Evolutionary conservation across 2,888 invertebrate species (phyloP), one percentile per base, ranked within the genome.

Genomic region (Lypha dubia): DNA sequence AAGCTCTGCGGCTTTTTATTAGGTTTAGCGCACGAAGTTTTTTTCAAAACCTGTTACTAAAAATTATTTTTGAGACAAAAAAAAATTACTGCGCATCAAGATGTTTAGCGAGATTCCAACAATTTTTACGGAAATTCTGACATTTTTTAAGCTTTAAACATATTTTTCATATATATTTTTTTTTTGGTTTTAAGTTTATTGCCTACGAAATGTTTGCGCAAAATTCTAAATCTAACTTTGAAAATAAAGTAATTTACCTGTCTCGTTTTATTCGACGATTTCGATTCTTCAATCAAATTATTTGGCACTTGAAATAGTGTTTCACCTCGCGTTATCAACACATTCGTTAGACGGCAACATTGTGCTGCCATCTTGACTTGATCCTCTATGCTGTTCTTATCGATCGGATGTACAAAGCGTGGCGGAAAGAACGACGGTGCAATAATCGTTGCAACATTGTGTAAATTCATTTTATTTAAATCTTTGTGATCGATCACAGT

Each of bases 401-500:
- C 93, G 89, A 93, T 90, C 89, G 94, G 93, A 93, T 95, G 93
- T 20, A 93, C 90, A 84, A 93, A 95, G 92, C 95, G 95, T 86
- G 96, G 96, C 84, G 96, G 96, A 90, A 97, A 97, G 87, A 98
- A 94, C 75, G 98, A 97, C n/a, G 98, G 98, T 17, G 98, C 98
- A 87, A 98, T 96, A 88, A 98, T 98, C 95, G 98, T 98, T 41
- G 98, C 96, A 49, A 98, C 97, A 91, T 98, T 98, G 91, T 97
- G 97, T 84, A 96, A 94, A 88, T 95, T 96, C 98, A 98, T 98
- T 93, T 97, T 96, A 93, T 98, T 98, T 87, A 93, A 93, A 87
- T 94, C 93, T 88, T 95, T 94, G 88, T 95, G 93, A 62, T 94
- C 94, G 3, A 95, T 95, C 71, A 98, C 95, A 88, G 95, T 94